Percentiles rank a stretch among this genome's conserved stretches.
These are phyloP conservation scores for Ruditapes philippinarum DNA, from an alignment of 1,140 invertebrate species.

Conservation along the genomic window DNA sequence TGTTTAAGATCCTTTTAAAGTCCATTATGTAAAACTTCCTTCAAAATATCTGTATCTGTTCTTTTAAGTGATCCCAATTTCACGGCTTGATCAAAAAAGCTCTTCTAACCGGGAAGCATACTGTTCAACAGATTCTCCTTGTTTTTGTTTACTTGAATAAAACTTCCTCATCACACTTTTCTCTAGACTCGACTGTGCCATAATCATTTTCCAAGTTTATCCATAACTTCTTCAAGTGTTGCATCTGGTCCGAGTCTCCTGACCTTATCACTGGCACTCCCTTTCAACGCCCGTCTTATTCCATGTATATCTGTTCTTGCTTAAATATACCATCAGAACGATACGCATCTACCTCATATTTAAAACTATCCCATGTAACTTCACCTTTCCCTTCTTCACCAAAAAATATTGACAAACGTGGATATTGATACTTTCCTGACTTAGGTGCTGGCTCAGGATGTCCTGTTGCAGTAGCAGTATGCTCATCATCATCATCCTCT, in stretches of 20 bases:
- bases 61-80: neutral
- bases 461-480: too few species aligned
- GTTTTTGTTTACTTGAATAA: neutral
- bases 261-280: slow-evolving; percentile 2
- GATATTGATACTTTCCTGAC: too few species aligned
- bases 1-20: slow-evolving; percentile 4
- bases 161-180: slow-evolving; percentile 33
- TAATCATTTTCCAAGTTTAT: slow-evolving; percentile 3
- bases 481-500: too few species aligned
- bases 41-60: neutral
- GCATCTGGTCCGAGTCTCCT: neutral
- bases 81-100: neutral
- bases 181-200: slow-evolving; percentile 3
- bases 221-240: neutral
- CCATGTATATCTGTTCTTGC: slow-evolving; percentile 27
- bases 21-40: slow-evolving; percentile 7
- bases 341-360: slow-evolving; percentile 26
- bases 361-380: slow-evolving; percentile 8
- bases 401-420: slow-evolving; percentile 35
- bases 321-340: neutral
- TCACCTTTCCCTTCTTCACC: slow-evolving; percentile 43
- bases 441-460: too few species aligned
- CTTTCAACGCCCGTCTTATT: neutral
- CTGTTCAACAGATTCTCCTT: slow-evolving; percentile 12
- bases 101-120: slow-evolving; percentile 32